Conservation (phyloP, 2,888 invertebrate species). For the Hylaea fasciaria region DNA sequence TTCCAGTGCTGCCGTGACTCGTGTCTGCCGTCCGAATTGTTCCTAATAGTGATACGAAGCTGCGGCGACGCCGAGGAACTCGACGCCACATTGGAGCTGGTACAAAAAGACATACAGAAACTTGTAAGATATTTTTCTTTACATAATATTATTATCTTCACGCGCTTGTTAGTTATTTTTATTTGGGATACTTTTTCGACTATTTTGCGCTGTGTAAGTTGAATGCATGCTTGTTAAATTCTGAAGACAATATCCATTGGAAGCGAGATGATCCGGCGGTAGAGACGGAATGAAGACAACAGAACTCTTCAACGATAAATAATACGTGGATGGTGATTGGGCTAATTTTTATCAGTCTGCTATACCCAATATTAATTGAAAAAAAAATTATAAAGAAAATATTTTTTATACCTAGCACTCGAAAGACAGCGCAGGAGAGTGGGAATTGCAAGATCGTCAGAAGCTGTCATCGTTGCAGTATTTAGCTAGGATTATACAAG, state of each 20-base stretch:
- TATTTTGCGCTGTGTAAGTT: too few species aligned
- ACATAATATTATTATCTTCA: neutral
- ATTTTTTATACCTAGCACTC: conserved; percentile 84
- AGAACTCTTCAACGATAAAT: too few species aligned
- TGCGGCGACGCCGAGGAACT: conserved; percentile 93
- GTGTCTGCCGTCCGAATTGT: conserved; percentile 92
- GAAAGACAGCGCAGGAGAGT: conserved; percentile 93
- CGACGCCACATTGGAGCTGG: conserved; percentile 90
- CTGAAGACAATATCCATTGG: too few species aligned
- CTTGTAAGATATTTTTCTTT: conserved; percentile 74
- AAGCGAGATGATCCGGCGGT: too few species aligned
- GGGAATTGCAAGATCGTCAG: conserved; percentile 92
- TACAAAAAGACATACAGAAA: conserved; percentile 92
- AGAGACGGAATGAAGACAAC: too few species aligned
- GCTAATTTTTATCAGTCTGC: too few species aligned
- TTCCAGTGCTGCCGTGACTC: conserved; percentile 91
- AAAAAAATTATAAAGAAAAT: too few species aligned
- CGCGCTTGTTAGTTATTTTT: too few species aligned
- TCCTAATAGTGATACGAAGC: conserved; percentile 91
- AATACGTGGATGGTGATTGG: too few species aligned
- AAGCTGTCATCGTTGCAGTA: conserved; percentile 93
- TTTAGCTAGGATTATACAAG: conserved; percentile 91
- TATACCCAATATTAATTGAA: too few species aligned
- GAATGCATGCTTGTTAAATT: too few species aligned
- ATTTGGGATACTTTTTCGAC: too few species aligned